These are phyloP conservation scores for Porites lutea DNA, from an alignment of 64 coral and sea anemone species.

Conservation along the genomic window DNA sequence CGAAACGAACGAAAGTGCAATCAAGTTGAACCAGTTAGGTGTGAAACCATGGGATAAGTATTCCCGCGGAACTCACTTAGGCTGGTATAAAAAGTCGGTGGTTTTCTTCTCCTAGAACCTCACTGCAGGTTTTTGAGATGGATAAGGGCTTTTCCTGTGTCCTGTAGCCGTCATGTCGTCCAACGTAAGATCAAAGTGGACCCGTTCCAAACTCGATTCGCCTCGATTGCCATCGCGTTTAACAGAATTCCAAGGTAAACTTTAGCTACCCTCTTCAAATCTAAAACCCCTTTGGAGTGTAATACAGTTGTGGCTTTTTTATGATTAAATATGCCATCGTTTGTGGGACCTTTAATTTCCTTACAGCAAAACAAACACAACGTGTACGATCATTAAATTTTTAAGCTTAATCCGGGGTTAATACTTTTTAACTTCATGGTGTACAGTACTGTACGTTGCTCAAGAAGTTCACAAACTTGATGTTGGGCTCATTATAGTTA, in stretches of 20 bases:
- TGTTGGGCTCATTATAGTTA: no score
- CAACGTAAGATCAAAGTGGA: slow-evolving; percentile 81
- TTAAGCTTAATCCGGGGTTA: no score
- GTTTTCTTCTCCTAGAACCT: neutral
- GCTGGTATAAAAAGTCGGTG: no score
- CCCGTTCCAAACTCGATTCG: slow-evolving; percentile 83
- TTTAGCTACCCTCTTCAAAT: neutral
- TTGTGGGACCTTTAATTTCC: no score
- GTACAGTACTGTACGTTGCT: no score
- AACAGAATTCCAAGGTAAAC: slow-evolving; percentile 89
- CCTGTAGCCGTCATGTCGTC: slow-evolving; percentile 9
- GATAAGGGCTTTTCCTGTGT: neutral
- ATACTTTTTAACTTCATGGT: no score
- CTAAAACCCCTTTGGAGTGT: neutral
- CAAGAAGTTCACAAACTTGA: no score
- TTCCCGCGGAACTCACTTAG: neutral
- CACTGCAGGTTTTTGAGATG: neutral
- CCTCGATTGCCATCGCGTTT: slow-evolving; percentile 65
- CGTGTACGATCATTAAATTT: no score
- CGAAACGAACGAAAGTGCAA: neutral
- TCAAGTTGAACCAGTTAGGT: neutral
- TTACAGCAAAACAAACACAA: no score
- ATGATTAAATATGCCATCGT: neutral
- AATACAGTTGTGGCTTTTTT: neutral
- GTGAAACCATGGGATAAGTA: neutral